Evolutionary conservation across 92 coral and sea anemone species (phyloP).

Genomic region (Scolanthus callimorphus): DNA sequence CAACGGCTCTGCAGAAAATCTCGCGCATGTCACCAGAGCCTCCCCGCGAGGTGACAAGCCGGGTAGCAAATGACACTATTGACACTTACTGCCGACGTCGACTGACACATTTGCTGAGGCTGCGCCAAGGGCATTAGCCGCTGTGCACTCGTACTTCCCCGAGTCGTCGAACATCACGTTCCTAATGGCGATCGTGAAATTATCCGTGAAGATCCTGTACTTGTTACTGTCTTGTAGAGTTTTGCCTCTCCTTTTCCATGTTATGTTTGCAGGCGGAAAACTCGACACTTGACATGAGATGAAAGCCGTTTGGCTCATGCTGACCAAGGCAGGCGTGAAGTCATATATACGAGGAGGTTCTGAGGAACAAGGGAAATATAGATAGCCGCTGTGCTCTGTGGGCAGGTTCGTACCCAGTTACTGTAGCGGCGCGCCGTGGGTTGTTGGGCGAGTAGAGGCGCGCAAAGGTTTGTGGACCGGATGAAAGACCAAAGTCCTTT

Average conservation of each 20-base stretch:
- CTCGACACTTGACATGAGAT: conserved; percentile 60
- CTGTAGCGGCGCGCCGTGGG: too few species aligned
- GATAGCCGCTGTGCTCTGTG: too few species aligned
- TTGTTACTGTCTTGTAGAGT: conserved; percentile 1
- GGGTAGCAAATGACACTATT: not conserved
- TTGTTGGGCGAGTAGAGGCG: too few species aligned
- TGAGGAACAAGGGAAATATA: too few species aligned
- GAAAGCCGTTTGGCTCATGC: conserved; percentile 25
- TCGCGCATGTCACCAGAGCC: too few species aligned
- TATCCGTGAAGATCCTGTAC: conserved; percentile 10
- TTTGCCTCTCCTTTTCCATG: conserved; percentile 66
- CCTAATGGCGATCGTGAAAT: conserved; percentile 30
- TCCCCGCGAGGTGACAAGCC: too few species aligned
- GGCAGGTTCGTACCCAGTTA: too few species aligned
- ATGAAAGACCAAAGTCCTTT: too few species aligned
- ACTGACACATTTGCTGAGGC: conserved; percentile 40
- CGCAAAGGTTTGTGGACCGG: too few species aligned
- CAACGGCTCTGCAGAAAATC: too few species aligned
- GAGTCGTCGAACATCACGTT: conserved; percentile 32
- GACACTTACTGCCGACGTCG: conserved; percentile 44
- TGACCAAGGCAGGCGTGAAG: conserved; percentile 32
- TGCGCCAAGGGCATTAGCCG: conserved; percentile 48
- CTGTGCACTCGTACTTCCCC: conserved; percentile 60
- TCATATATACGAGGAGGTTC: conserved; percentile 67
- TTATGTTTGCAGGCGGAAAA: conserved; percentile 66